Evolutionary conservation across 1,140 invertebrate genomes (phyloP).

Genomic region (Saccostrea cuccullata): DNA sequence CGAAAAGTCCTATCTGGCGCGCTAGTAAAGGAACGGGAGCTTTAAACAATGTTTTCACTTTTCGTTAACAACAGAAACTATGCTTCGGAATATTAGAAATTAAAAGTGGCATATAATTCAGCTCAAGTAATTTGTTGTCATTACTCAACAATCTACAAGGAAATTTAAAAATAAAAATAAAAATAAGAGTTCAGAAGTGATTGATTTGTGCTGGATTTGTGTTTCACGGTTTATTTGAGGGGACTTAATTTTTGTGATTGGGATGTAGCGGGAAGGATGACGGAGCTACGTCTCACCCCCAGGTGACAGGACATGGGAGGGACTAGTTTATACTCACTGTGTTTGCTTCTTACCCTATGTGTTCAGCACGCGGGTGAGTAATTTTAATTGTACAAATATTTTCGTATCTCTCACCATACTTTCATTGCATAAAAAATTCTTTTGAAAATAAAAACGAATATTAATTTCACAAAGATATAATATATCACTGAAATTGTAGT

Average conservation of each 20-base stretch:
- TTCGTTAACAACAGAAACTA: constrained; percentile 6
- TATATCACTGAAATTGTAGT: neutral
- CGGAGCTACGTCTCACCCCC: neutral
- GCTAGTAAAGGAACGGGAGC: neutral
- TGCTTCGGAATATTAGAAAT: neutral
- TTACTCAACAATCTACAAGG: neutral
- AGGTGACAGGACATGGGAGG: constrained; percentile 3
- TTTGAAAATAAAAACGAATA: too few species aligned
- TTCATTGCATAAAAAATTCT: too few species aligned
- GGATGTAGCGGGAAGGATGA: neutral
- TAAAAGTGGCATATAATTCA: neutral
- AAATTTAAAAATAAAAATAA: neutral
- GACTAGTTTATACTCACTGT: neutral
- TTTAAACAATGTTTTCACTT: constrained; percentile 21
- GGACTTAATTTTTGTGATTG: neutral
- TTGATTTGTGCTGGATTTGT: neutral
- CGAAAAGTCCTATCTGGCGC: neutral
- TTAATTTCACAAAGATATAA: too few species aligned
- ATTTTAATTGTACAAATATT: neutral
- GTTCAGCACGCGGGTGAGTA: constrained; percentile 4
- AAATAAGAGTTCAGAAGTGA: neutral
- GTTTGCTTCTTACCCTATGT: neutral
- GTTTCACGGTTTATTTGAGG: neutral
- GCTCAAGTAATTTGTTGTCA: neutral
- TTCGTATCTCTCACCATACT: neutral